Base-by-base conservation (phyloP, 1,140 invertebrate species). In the Hormaphis cornu region DNA sequence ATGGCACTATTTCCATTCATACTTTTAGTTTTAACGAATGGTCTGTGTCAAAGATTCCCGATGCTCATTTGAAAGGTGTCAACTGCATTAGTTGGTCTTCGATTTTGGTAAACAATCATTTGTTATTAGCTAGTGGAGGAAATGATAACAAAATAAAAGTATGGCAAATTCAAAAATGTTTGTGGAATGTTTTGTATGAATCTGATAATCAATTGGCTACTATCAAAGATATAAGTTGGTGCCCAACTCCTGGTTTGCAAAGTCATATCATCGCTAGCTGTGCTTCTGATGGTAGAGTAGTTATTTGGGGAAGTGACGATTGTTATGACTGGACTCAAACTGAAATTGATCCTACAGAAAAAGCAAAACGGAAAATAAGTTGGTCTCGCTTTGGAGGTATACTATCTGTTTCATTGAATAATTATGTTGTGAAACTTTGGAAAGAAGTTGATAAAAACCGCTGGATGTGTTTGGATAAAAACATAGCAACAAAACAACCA, bases 101-200 rank as follows among this genome's bases (percentile, higher is more conserved):
- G 1, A 82, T 85, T 18, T 83, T 86, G 14, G 86, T 90, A 74
- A 66, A 66, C n/a, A 35, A 50, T 46, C 20, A 66, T 35, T 20
- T 48, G 28, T 9, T 50, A 24, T 42, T 63, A 54, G 48, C 42
- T 24, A 93, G 93, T 73, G 96, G 95, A 48, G 97, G 97, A 69
- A 99, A 96, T 80, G 97, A 99, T 80, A 96, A 96, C 80, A 83
- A 95, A 37, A 91, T 99, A 0, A 99, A 98, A 83, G 95, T 99
- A 73, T 99, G 97, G 97, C 87, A 87, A 78, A 93, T 91, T 79
- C 87, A 89, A 72, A 83, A 83, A 52, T 90, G 93, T 74, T 83
- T 89, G 73, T 98, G 95, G 94, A 80, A 89, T 0, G 91, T 96
- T 79, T 94, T 97, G 76, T 86, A 86, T 71, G 91, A 92, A 77